Evolutionary conservation across 1,140 invertebrate genomes (phyloP), one percentile per base, ranked within the genome.

Genomic region (Drosophila kikkawai): DNA sequence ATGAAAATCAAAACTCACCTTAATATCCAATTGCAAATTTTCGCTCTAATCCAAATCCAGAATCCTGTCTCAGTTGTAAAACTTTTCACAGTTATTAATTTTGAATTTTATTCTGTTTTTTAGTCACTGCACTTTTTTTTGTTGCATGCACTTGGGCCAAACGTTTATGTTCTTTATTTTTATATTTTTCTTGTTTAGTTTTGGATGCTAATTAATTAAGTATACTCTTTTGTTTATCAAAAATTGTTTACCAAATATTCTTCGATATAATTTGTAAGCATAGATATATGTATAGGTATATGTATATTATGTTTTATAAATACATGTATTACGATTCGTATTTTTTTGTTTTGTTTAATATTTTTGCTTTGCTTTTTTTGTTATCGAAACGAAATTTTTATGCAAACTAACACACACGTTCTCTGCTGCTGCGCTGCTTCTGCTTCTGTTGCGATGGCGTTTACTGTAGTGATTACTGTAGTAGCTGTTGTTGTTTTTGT

Each of bases 351-450:
- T 74, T 81, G 58, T 56, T 75, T 11, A 67, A 63, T 64, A 70
- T 64, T 77, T 74, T 76, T 75, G 70, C 17, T 59, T 76, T 74
- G 39, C 67, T 70, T 70, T 60, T 67, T 68, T 70, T n/a, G n/a
- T 74, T 82, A 87, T 91, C 90, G 90, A 91, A 91, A 91, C 90
- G 90, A 91, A 91, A 91, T 91, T 91, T 91, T 91, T 91, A 91
- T 91, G 90, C 90, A 91, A 91, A 91, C 90, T 91, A 91, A 91
- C 90, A 91, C 90, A 86, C 84, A 91, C 88, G 71, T 71, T 74
- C 57, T 84, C 50, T 83, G 66, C 75, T 82, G 75, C 66, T 83
- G 80, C 65, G 70, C 58, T 75, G 55, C 53, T 75, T 67, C 63
- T 79, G 61, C 60, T 75, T 68, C 65, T 82, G 68, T 73, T 64